Evolutionary conservation across 2,888 invertebrate genomes (phyloP).

Genomic region (Thymelicus sylvestris): DNA sequence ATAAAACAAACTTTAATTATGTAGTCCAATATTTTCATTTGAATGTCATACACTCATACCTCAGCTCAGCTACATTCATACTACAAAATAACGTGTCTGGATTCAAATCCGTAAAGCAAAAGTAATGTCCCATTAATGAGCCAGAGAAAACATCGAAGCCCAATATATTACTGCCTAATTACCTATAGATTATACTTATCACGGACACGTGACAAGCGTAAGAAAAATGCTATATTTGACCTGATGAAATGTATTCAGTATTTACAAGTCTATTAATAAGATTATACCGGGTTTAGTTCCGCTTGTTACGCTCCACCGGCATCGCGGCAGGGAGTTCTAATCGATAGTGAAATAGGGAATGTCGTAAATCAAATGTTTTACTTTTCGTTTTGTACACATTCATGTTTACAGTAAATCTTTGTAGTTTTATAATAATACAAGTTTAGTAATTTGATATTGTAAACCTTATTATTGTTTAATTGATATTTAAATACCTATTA

Average conservation of each 20-base stretch:
- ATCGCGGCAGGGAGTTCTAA: constrained; percentile 21
- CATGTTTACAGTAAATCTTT: too few relatives aligned
- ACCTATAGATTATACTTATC: constrained; percentile 81
- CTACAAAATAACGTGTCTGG: constrained; percentile 58
- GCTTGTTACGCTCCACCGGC: constrained; percentile 44
- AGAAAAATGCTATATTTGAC: constrained; percentile 72
- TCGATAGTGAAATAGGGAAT: constrained; percentile 6
- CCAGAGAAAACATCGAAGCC: constrained; percentile 68
- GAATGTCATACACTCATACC: not conserved
- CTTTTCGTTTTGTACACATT: not conserved
- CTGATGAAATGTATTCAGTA: constrained; percentile 67
- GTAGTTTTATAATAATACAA: too few relatives aligned
- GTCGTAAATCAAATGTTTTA: constrained; percentile 10
- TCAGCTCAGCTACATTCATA: constrained; percentile 46
- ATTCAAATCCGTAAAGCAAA: constrained; percentile 69
- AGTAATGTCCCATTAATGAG: constrained; percentile 75
- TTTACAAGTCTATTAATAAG: constrained; percentile 76
- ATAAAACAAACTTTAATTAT: constrained; percentile 16
- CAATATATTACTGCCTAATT: constrained; percentile 79
- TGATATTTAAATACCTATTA: too few relatives aligned
- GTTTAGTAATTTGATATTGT: too few relatives aligned
- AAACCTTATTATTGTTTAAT: too few relatives aligned
- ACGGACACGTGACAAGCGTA: constrained; percentile 53
- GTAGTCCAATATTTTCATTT: constrained; percentile 41
- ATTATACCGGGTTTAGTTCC: constrained; percentile 60